Base-by-base conservation (phyloP, 2,888 invertebrate species). In the Melanophora roralis region DNA sequence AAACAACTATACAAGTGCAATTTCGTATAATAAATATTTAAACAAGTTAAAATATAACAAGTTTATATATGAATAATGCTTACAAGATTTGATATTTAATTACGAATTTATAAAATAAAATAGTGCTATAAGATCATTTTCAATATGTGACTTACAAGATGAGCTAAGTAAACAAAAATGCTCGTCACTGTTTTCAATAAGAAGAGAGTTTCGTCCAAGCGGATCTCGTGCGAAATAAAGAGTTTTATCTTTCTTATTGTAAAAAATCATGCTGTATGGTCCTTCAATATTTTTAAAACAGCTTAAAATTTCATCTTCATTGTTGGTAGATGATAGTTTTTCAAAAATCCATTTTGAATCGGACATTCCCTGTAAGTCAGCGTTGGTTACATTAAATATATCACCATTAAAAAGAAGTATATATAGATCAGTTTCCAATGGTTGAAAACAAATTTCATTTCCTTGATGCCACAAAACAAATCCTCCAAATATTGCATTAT, bases 321-420 rank as follows among this genome's bases (percentile, higher is more conserved):
- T 77, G 76, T 85, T 19, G 55, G 88, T 85, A 36, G 77, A 27
- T 0, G 82, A 72, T 3, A 92, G 72, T 75, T 84, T 88, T 2
- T 91, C 84, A 85, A 92, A 89, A 74, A 94, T 89, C 82, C 90
- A 86, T 82, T 88, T 84, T 0, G 93, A 93, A 85, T 94, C 94
- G 80, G 92, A 91, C 7, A 83, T 86, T 59, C 84, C 78, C 40
- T 62, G 82, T 16, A 91, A 89, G 34, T 90, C 87, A 8, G 62
- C 6, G 1, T 55, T 23, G 23, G 75, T 69, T 83, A 91, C 81
- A 43, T 91, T 93, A 90, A 95, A 98, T 82, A 97, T 92, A 90
- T 98, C 98, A 32, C 98, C 98, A 91, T 98, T 98, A 91, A 95
- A 97, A 21, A 97, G 88, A 69, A 98, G 91, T 67, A 94, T 87